These are phyloP conservation scores for Molossus molossus DNA, from an alignment of 2,797 vertebrate genomes.

Conservation along the genomic window DNA sequence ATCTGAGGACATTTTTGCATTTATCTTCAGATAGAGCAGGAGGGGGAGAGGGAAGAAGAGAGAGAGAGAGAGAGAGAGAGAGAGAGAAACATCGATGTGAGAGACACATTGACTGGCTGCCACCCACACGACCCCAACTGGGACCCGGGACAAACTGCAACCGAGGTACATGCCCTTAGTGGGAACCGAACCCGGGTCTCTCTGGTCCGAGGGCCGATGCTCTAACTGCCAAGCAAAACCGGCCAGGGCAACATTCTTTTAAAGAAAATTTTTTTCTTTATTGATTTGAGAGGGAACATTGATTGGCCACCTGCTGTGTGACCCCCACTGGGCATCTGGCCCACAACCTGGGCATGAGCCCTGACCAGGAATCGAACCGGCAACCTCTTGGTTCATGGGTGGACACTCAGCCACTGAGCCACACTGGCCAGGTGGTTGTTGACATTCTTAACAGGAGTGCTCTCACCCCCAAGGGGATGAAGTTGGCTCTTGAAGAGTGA, in stretches of 20 bases:
- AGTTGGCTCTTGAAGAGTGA: background rate
- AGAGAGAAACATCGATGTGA: background rate
- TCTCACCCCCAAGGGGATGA: background rate
- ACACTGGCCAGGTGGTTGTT: background rate
- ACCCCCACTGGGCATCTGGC: background rate
- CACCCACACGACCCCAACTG: background rate
- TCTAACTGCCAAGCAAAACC: too few species aligned
- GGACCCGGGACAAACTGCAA: too few species aligned
- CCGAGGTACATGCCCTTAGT: too few species aligned
- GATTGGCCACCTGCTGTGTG: too few species aligned
- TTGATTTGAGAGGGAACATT: too few species aligned
- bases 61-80: background rate
- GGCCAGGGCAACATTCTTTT: too few species aligned
- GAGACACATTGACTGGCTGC: background rate
- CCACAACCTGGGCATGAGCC: background rate
- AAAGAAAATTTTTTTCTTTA: too few species aligned
- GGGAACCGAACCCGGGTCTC: too few species aligned
- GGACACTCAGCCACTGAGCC: background rate
- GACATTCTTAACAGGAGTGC: background rate
- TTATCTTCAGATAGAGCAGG: background rate
- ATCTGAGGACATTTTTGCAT: too few species aligned
- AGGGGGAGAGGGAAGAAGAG: background rate
- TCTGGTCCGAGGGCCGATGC: too few species aligned
- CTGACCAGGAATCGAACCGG: background rate
- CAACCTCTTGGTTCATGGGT: background rate